Evolutionary conservation across 2,888 invertebrate species (phyloP).

Genomic region (Operophtera brumata): DNA sequence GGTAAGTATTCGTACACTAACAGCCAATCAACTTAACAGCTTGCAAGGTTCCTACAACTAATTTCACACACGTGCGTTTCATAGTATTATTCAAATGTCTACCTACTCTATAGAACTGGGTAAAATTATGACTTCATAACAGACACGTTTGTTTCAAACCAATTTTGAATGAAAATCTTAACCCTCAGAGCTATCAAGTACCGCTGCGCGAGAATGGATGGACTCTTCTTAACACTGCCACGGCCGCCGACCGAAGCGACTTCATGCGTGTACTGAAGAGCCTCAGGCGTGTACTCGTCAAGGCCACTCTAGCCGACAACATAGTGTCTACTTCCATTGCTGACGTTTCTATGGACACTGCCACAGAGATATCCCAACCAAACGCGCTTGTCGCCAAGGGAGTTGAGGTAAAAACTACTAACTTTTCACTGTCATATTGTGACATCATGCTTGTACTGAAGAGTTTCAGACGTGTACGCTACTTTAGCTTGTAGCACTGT

Average conservation of each 20-base stretch:
- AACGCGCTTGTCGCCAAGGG: constrained; percentile 83
- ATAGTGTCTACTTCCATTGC: constrained; percentile 86
- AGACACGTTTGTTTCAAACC: no score
- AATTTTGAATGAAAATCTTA: no score
- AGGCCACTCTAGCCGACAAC: constrained; percentile 84
- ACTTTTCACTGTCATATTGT: background rate
- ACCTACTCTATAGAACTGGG: no score
- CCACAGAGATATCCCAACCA: constrained; percentile 82
- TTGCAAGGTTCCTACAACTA: no score
- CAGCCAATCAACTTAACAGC: no score
- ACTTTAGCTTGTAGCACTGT: no score
- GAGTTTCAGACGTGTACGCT: no score
- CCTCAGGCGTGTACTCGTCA: constrained; percentile 89
- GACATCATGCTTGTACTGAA: no score
- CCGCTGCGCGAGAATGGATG: constrained; percentile 84
- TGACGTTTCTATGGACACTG: constrained; percentile 93
- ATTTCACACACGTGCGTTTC: no score
- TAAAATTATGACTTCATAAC: no score
- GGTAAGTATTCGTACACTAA: constrained; percentile 66
- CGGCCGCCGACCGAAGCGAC: constrained; percentile 84
- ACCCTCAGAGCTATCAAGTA: constrained; percentile 81
- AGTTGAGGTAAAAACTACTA: constrained; percentile 83
- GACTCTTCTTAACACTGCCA: constrained; percentile 61
- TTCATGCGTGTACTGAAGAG: constrained; percentile 92
- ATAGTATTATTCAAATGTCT: no score